Evolutionary conservation across 2,113 vertebrate species (phyloP).

Genomic region (Phodopus roborovskii): DNA sequence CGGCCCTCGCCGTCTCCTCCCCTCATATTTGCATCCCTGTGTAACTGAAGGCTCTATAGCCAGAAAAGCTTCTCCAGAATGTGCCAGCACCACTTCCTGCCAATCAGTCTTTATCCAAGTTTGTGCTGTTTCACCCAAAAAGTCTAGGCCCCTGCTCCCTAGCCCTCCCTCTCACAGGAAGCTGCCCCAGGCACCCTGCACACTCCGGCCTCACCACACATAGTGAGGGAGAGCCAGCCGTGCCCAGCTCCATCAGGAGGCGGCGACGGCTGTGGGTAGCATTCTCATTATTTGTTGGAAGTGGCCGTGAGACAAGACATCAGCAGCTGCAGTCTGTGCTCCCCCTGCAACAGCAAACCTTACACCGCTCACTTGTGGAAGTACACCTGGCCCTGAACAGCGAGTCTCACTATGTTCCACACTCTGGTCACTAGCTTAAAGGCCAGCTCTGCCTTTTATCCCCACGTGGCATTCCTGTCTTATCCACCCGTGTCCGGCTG

Average conservation of each 20-base stretch:
- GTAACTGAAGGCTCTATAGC: rapidly evolving
- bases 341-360: too few species aligned
- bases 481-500: background rate
- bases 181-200: background rate
- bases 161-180: rapidly evolving
- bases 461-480: background rate
- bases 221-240: background rate
- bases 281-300: background rate
- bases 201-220: rapidly evolving
- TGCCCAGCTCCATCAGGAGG: background rate
- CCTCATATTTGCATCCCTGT: background rate
- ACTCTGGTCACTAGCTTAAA: background rate
- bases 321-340: background rate
- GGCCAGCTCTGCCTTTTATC: background rate
- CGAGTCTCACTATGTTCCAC: rapidly evolving
- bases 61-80: too few species aligned
- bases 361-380: too few species aligned
- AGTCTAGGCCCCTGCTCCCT: background rate
- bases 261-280: rapidly evolving
- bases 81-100: rapidly evolving
- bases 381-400: background rate
- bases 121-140: background rate
- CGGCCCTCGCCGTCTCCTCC: too few species aligned
- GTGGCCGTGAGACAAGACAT: background rate
- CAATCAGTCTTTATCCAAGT: background rate